Base-by-base conservation (phyloP, 2,113 vertebrate species). In the Elachura formosa region DNA sequence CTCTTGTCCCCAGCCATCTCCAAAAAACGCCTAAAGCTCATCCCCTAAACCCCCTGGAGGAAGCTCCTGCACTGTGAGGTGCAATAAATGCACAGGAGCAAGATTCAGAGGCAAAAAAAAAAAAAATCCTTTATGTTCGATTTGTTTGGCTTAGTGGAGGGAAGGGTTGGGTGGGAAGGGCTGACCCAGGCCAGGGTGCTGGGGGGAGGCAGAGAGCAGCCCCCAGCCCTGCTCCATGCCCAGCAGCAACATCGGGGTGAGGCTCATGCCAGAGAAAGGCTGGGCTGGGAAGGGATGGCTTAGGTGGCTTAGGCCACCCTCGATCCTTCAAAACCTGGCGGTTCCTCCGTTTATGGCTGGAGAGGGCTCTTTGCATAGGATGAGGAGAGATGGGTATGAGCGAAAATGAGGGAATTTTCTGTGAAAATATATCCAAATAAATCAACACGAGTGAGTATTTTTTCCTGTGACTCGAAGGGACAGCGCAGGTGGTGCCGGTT, bases 401-500 rank as follows among this genome's bases (percentile, higher is more conserved):
- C n/a, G n/a, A n/a, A n/a, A n/a, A n/a, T n/a, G 45, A 46, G 45
- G 21, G 45, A 46, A 11, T 46, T 46, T 46, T 46, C 22, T 23
- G 21, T 46, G 45, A 46, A 46, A 46, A 46, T 46, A 22, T n/a
- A n/a, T n/a, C n/a, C n/a, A n/a, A n/a, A n/a, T 29, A 84, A 73
- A 87, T 43, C 68, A 28, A 33, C 4, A 3, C 0, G 25, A 38
- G 40, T 1, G 3, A 45, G 1, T 14, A 7, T 54, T 45, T 76
- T 49, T 6, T 29, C 33, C 14, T 4, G 5, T 26, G 72, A 28
- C 49, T 29, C 38, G 26, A 73, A 69, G 49, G 36, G 72, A 13
- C 1, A 14, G 40, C 2, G 61, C 28, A 19, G 46, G 17, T 0
- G 14, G 14, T 11, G 36, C 22, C 0, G 1, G 4, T 16, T 18